phyloP scores from a whole-genome alignment of 2,113 vertebrate genomes.

The Takifugu flavidus region DNA sequence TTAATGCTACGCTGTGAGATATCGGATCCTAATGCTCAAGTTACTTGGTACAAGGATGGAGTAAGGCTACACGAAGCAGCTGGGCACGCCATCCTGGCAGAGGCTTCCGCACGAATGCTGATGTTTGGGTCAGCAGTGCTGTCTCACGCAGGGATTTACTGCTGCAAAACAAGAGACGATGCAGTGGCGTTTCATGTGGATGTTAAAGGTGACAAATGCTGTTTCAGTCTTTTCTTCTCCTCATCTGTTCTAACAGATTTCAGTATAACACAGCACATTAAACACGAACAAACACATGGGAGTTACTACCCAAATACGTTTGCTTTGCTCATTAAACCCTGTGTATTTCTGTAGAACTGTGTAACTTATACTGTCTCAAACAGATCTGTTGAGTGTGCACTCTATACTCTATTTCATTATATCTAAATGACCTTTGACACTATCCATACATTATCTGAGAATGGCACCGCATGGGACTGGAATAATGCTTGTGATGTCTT shows the following conservation, averaged over 20 bases:
- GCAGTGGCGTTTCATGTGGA: conserved; percentile 70
- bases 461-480: too few species aligned
- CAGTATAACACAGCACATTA: too few species aligned
- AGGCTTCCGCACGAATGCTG: conserved; percentile 58
- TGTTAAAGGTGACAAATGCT: conserved; percentile 72
- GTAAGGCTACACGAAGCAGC: conserved; percentile 46
- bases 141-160: conserved; percentile 65
- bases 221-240: conserved; percentile 11
- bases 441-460: background rate
- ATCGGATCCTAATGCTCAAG: conserved; percentile 56
- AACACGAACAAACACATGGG: too few species aligned
- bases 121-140: conserved; percentile 47
- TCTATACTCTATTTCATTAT: background rate
- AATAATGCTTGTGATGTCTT: background rate
- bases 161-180: conserved; percentile 67
- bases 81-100: conserved; percentile 45
- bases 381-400: too few species aligned
- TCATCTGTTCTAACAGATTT: background rate
- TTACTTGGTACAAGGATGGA: conserved; percentile 66
- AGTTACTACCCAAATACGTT: too few species aligned
- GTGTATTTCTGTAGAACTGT: too few species aligned
- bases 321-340: too few species aligned
- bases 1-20: conserved; percentile 58
- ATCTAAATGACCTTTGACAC: background rate
- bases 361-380: too few species aligned